Conservation (phyloP, 2,797 vertebrate species). For the Sebastes trivittatus region DNA sequence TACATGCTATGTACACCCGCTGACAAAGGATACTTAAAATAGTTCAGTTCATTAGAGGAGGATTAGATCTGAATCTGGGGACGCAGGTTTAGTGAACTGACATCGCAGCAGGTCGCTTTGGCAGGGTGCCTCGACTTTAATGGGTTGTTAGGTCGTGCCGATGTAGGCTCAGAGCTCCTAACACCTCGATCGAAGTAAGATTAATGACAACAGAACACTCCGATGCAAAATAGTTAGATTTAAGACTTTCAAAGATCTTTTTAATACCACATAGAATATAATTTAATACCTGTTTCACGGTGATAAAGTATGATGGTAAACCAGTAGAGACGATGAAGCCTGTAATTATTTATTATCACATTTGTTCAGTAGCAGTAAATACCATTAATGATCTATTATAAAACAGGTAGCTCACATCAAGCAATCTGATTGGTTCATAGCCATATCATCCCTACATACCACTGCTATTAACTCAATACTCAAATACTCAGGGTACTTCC, state of each 20-base stretch:
- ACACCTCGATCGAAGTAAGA: not conserved
- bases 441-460: too few relatives aligned
- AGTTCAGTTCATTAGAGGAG: slow-evolving; percentile 39
- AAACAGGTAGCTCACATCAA: too few relatives aligned
- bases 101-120: slow-evolving; percentile 38
- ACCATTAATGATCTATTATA: not conserved
- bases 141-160: not conserved
- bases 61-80: slow-evolving; percentile 45
- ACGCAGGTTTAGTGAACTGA: slow-evolving; percentile 32
- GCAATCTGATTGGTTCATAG: too few relatives aligned
- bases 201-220: not conserved
- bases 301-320: not conserved
- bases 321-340: not conserved
- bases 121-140: slow-evolving; percentile 29
- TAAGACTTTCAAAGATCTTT: not conserved
- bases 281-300: not conserved
- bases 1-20: not conserved
- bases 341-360: not conserved
- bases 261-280: not conserved
- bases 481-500: too few relatives aligned
- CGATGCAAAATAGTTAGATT: not conserved
- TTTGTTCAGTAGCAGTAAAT: not conserved
- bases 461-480: too few relatives aligned
- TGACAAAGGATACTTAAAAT: slow-evolving; percentile 19
- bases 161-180: not conserved